Percentiles rank a stretch among this genome's conserved stretches.
These are phyloP conservation scores for Hydriomena furcata DNA, from an alignment of 2,888 invertebrate genomes.

Conservation along the genomic window DNA sequence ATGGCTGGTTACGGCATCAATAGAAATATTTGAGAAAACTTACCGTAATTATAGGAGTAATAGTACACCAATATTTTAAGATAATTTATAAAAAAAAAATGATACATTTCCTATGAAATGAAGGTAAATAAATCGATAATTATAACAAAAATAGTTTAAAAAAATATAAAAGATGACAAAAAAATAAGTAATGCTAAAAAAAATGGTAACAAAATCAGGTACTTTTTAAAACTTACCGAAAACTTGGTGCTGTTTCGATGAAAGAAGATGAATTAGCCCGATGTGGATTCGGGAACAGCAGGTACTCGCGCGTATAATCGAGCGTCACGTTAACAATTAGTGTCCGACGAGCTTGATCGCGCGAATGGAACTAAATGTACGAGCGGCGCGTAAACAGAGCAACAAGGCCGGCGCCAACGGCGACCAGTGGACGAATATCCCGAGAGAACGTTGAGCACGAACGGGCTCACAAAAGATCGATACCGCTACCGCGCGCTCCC, in stretches of 20 bases:
- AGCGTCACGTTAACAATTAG: conserved; percentile 70
- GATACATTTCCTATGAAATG: too few relatives aligned
- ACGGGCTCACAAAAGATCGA: conserved; percentile 75
- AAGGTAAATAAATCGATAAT: too few relatives aligned
- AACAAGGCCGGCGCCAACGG: conserved; percentile 80
- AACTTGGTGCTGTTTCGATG: conserved; percentile 49
- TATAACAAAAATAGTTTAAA: too few relatives aligned
- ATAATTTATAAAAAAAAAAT: too few relatives aligned
- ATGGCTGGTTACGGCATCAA: conserved; percentile 76
- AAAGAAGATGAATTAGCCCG: conserved; percentile 43
- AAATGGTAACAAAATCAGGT: background rate
- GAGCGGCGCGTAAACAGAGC: conserved; percentile 71
- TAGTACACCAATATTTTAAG: too few relatives aligned
- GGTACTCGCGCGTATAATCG: conserved; percentile 54
- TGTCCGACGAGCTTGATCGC: conserved; percentile 69
- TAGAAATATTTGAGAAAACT: conserved; percentile 68
- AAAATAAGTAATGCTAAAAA: conserved; percentile 22
- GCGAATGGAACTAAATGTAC: conserved; percentile 66
- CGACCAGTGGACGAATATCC: conserved; percentile 77
- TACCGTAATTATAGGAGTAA: conserved; percentile 40
- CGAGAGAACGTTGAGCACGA: conserved; percentile 74
- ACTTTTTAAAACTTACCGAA: conserved; percentile 44
- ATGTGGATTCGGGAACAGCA: conserved; percentile 39
- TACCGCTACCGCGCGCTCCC: conserved; percentile 72
- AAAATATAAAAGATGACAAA: conserved; percentile 11